Evolutionary conservation across 2,888 invertebrate genomes (phyloP).

Genomic region (Noctuana brunneofusca): DNA sequence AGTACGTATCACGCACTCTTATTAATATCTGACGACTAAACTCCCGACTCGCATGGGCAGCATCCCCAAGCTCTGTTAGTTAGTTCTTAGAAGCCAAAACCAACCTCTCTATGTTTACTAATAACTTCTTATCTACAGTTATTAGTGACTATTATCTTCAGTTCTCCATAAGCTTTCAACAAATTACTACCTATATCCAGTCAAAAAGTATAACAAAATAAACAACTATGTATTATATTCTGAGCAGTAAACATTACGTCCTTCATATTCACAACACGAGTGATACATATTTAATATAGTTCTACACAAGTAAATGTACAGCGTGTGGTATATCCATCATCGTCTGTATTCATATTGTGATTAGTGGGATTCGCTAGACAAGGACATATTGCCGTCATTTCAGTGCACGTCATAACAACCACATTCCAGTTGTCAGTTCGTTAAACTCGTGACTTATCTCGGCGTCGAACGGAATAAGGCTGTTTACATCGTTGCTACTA

Average conservation of each 20-base stretch:
- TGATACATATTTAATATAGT: neutral
- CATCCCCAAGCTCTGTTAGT: no score
- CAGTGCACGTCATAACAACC: slow-evolving; percentile 30
- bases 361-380: slow-evolving; percentile 21
- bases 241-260: neutral
- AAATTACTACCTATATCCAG: no score
- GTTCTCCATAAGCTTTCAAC: no score
- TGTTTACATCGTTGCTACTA: neutral
- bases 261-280: neutral
- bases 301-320: neutral
- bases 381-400: slow-evolving; percentile 27
- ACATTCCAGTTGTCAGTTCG: slow-evolving; percentile 33
- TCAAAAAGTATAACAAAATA: neutral
- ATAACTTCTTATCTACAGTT: no score
- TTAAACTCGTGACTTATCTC: slow-evolving; percentile 34
- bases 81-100: no score
- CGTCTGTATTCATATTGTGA: slow-evolving; percentile 21
- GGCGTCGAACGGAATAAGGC: slow-evolving; percentile 25
- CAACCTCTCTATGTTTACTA: no score
- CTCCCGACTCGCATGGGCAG: no score
- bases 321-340: neutral
- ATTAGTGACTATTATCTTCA: no score
- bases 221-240: neutral
- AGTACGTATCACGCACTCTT: no score
- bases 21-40: no score